Evolutionary conservation across 64 coral and sea anemone genomes (phyloP).

Genomic region (Montipora sp.): DNA sequence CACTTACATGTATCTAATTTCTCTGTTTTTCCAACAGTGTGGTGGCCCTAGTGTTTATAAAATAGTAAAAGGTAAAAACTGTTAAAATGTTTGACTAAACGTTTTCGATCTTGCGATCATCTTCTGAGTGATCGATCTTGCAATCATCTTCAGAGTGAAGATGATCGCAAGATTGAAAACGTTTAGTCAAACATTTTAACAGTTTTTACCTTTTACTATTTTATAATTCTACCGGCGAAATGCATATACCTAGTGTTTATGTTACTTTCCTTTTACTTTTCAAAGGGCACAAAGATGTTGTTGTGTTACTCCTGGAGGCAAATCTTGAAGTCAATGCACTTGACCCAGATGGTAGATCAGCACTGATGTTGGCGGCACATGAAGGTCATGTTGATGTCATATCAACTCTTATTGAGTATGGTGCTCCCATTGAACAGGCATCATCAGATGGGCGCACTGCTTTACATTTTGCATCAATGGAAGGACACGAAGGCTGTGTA

Average conservation of each 20-base stretch:
- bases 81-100: no score
- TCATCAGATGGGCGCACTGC: conserved; percentile 83
- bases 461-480: conserved; percentile 73
- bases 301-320: conserved; percentile 46
- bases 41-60: neutral
- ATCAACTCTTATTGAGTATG: conserved; percentile 67
- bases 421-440: conserved; percentile 66
- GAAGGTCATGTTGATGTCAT: conserved; percentile 84
- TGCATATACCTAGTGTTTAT: neutral
- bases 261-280: neutral
- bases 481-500: conserved; percentile 75
- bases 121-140: no score
- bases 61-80: no score
- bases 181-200: no score
- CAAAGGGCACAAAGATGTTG: conserved; percentile 70
- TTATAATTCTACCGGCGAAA: no score
- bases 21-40: neutral
- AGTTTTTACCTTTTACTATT: no score
- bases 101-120: no score
- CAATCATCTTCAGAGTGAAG: no score
- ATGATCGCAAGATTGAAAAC: no score
- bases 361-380: conserved; percentile 90
- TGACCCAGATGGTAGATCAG: conserved; percentile 77
- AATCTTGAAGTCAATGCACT: conserved; percentile 63
- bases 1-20: neutral